These are phyloP conservation scores for Lagorchestes hirsutus DNA, from an alignment of 2,797 vertebrate species.

Conservation along the genomic window DNA sequence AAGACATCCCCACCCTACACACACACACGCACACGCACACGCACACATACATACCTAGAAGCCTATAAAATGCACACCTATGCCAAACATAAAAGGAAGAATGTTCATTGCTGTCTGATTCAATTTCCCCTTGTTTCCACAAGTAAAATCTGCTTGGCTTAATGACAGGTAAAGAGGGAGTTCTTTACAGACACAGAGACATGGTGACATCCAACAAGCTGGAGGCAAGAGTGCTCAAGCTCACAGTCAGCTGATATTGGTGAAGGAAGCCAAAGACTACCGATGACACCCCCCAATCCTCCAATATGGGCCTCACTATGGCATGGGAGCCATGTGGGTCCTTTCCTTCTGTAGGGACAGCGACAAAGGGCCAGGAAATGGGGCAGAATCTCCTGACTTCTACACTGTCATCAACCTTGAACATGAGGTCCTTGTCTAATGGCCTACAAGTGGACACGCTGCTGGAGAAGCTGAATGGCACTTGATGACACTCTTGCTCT, in stretches of 20 bases:
- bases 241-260: neutral
- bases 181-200: too few relatives aligned
- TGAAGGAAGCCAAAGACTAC: neutral
- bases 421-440: too few relatives aligned
- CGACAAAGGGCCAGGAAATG: neutral
- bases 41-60: too few relatives aligned
- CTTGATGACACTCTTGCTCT: neutral
- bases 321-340: neutral
- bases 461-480: neutral
- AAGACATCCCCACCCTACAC: too few relatives aligned
- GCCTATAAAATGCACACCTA: neutral
- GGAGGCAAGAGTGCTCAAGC: too few relatives aligned
- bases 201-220: too few relatives aligned
- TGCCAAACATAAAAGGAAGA: neutral
- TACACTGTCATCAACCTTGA: too few relatives aligned
- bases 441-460: neutral
- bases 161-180: neutral
- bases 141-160: neutral
- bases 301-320: neutral
- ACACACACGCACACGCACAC: too few relatives aligned
- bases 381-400: too few relatives aligned
- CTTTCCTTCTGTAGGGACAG: neutral
- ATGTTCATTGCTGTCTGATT: neutral
- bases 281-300: too few relatives aligned
- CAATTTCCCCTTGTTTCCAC: neutral